Conservation (phyloP, 2,888 invertebrate species). For the Eilema depressum region DNA sequence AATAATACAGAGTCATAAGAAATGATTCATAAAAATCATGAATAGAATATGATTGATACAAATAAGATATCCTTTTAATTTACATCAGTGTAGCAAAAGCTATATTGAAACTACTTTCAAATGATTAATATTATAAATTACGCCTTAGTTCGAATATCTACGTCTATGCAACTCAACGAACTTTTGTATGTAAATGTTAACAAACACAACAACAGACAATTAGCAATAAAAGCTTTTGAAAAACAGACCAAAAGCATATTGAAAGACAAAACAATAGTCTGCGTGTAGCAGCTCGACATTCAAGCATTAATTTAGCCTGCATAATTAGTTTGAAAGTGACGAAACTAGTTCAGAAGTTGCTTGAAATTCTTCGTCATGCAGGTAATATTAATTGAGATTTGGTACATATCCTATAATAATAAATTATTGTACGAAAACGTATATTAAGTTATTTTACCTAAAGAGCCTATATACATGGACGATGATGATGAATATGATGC, state of each 20-base stretch:
- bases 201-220: constrained; percentile 49
- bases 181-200: constrained; percentile 54
- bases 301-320: constrained; percentile 57
- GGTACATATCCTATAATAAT: neutral
- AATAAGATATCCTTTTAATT: too few relatives aligned
- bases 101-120: constrained; percentile 24
- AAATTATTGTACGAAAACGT: neutral
- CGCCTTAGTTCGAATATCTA: constrained; percentile 17
- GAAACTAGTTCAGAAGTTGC: constrained; percentile 40
- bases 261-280: constrained; percentile 56
- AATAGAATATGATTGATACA: neutral
- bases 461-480: neutral
- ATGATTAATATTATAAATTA: constrained; percentile 22
- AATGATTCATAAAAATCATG: neutral
- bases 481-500: neutral
- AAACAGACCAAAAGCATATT: constrained; percentile 41
- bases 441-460: neutral
- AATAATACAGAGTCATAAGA: neutral
- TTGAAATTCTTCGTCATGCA: neutral
- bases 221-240: constrained; percentile 51
- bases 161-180: constrained; percentile 37
- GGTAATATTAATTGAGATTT: neutral
- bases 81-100: constrained; percentile 8
- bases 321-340: constrained; percentile 55
- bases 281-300: constrained; percentile 38